These are phyloP conservation scores for Pongo abelii DNA, from an alignment of 2,113 vertebrate species.

Conservation along the genomic window DNA sequence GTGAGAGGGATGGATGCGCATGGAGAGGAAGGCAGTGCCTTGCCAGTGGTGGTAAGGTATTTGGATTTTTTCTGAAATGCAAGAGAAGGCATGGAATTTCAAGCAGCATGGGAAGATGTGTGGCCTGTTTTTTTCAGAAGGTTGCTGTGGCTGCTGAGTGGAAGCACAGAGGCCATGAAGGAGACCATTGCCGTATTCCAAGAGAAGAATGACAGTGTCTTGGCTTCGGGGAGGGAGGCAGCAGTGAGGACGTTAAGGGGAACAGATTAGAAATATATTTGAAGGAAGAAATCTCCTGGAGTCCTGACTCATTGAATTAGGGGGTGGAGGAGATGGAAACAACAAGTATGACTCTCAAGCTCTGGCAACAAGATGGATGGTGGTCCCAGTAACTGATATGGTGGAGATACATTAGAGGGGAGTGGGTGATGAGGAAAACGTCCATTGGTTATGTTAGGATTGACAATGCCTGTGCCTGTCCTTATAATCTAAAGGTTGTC, in stretches of 20 bases:
- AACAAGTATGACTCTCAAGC: background rate
- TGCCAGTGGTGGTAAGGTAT: background rate
- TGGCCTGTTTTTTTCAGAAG: background rate
- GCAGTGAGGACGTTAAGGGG: background rate
- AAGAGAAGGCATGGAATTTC: background rate
- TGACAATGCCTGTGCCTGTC: background rate
- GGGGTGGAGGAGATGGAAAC: background rate
- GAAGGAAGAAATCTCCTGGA: background rate
- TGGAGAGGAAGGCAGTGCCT: background rate
- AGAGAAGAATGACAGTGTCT: background rate
- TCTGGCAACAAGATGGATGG: background rate
- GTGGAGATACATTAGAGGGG: background rate
- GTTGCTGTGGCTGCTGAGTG: background rate
- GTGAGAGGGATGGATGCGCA: background rate
- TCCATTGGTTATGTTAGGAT: background rate
- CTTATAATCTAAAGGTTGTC: background rate
- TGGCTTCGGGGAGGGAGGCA: background rate
- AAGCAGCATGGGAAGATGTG: background rate
- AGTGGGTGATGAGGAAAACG: background rate
- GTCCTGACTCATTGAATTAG: background rate
- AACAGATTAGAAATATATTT: background rate
- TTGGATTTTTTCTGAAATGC: background rate
- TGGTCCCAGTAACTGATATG: background rate
- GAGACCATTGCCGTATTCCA: background rate
- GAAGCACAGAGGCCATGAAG: background rate